Evolutionary conservation across 2,113 vertebrate genomes (phyloP).

Genomic region (Callorhinus ursinus): DNA sequence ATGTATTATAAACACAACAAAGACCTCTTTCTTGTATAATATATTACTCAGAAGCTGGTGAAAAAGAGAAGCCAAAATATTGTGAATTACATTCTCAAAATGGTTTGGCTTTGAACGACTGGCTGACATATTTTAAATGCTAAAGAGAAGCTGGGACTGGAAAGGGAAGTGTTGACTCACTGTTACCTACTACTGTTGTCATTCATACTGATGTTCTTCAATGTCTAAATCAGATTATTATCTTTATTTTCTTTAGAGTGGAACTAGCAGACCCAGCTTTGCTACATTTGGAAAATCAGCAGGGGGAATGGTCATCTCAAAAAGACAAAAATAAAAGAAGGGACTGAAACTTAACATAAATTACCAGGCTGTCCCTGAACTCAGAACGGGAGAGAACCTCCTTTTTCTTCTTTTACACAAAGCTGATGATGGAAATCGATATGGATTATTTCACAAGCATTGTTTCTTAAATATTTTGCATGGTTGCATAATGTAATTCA

Average conservation of each 20-base stretch:
- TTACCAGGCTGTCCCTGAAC: constrained; percentile 34
- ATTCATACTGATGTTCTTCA: constrained; percentile 46
- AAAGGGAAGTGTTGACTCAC: constrained; percentile 55
- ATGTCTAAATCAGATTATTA: constrained; percentile 71
- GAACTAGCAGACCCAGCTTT: constrained; percentile 49
- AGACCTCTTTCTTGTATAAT: constrained; percentile 65
- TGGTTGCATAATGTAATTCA: not conserved
- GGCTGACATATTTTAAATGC: constrained; percentile 64
- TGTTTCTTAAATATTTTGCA: constrained; percentile 3
- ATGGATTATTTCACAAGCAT: constrained; percentile 51
- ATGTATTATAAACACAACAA: constrained; percentile 79
- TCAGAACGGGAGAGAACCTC: constrained; percentile 31
- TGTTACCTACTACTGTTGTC: constrained; percentile 16
- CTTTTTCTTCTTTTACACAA: constrained; percentile 35
- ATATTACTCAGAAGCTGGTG: constrained; percentile 66
- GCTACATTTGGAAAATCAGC: constrained; percentile 71
- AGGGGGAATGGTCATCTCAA: constrained; percentile 56
- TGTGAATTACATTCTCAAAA: constrained; percentile 75
- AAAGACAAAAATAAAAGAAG: constrained; percentile 42
- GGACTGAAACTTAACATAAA: constrained; percentile 66
- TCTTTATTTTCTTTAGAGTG: constrained; percentile 60
- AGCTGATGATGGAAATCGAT: constrained; percentile 28
- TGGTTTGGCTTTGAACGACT: constrained; percentile 41
- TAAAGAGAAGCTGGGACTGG: constrained; percentile 43
- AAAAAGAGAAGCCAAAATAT: constrained; percentile 77